These are phyloP conservation scores for Sinhomidia bicolor DNA, from an alignment of 2,888 invertebrate species.

Conservation along the genomic window DNA sequence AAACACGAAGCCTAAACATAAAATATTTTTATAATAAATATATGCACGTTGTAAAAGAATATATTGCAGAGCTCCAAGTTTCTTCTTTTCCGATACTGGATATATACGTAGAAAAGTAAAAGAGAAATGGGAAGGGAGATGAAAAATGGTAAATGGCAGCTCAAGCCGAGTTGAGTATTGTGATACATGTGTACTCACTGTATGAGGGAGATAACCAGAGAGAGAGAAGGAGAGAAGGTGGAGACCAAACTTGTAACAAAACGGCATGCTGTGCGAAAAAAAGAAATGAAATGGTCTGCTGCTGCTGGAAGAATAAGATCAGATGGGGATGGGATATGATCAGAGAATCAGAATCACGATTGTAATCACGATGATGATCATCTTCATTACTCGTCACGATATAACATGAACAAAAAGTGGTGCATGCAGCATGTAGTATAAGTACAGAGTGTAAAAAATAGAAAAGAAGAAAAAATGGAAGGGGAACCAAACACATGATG, in stretches of 20 bases:
- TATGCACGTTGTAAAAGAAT: background rate
- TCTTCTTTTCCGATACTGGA: background rate
- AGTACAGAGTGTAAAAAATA: background rate
- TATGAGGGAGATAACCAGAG: background rate
- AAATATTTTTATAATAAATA: background rate
- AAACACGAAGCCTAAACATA: background rate
- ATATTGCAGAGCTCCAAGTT: background rate
- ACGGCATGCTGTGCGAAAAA: conserved; percentile 60
- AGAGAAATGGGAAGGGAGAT: conserved; percentile 1
- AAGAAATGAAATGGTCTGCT: conserved; percentile 35
- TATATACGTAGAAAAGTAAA: conserved; percentile 6
- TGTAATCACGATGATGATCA: background rate
- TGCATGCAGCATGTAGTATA: too few relatives aligned
- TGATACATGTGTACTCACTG: conserved; percentile 32
- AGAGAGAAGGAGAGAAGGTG: conserved; percentile 49
- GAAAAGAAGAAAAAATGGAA: background rate
- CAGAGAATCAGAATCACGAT: conserved; percentile 19
- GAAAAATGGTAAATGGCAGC: conserved; percentile 59
- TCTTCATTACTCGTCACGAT: conserved; percentile 13
- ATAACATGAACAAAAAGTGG: conserved; percentile 2
- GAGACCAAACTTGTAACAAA: conserved; percentile 51
- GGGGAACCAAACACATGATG: background rate
- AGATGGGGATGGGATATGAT: conserved; percentile 25
- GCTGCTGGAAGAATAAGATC: background rate
- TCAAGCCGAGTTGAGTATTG: conserved; percentile 46